Percentiles rank a stretch among this genome's conserved stretches.
phyloP scores from a whole-genome alignment of 2,113 vertebrate genomes.

The Poecile atricapillus region DNA sequence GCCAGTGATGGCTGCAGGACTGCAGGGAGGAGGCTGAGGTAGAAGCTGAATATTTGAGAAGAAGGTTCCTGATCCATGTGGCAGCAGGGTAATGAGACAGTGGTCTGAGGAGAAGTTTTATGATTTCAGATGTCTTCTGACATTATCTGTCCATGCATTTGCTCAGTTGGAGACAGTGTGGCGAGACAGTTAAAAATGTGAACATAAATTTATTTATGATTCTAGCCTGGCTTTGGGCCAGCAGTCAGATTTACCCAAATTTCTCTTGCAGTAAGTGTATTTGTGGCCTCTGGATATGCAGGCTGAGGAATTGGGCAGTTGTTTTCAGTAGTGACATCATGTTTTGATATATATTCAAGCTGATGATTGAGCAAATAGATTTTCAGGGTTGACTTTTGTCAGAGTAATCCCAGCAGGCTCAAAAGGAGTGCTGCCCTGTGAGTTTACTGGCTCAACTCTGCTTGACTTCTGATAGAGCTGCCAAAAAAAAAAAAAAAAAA shows the following conservation, averaged over 20 bases:
- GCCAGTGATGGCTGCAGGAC: background rate
- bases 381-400: background rate
- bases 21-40: background rate
- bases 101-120: background rate
- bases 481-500: background rate
- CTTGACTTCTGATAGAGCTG: background rate
- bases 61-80: background rate
- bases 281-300: background rate
- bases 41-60: background rate
- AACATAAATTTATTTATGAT: background rate
- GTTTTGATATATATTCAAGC: background rate
- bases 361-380: background rate
- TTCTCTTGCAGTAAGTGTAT: background rate
- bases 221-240: background rate
- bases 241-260: background rate
- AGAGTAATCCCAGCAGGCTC: background rate
- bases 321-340: background rate
- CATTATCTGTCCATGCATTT: background rate
- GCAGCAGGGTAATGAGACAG: background rate
- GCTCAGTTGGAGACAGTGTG: background rate
- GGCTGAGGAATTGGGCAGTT: background rate
- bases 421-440: conserved; percentile 8
- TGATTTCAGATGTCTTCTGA: background rate
- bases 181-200: background rate
- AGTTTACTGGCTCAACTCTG: background rate